These are phyloP conservation scores for Clarias macrocephalus DNA, from an alignment of 2,113 vertebrate genomes.

Conservation along the genomic window DNA sequence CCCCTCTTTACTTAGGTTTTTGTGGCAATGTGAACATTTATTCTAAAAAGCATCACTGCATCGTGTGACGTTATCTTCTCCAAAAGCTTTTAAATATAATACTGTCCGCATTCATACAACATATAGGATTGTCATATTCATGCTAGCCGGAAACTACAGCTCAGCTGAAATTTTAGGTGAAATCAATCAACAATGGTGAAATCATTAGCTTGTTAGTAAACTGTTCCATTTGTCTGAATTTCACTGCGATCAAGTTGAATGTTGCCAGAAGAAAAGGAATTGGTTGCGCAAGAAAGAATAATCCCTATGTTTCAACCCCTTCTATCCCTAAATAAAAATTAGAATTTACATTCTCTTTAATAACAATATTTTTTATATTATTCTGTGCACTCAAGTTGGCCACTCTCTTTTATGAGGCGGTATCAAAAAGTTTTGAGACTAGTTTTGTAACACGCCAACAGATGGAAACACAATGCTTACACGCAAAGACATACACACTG, in stretches of 20 bases:
- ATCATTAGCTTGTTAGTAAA: neutral
- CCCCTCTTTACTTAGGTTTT: neutral
- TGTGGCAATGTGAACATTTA: neutral
- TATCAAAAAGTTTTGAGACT: too few species aligned
- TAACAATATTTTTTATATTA: neutral
- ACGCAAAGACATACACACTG: too few species aligned
- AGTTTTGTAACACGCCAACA: too few species aligned
- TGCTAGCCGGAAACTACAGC: neutral
- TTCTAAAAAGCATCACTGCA: neutral
- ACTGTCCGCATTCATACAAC: neutral
- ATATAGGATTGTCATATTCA: neutral
- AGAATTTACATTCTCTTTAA: neutral
- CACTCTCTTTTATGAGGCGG: neutral
- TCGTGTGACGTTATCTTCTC: neutral
- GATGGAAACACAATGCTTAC: too few species aligned
- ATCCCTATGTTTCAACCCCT: neutral
- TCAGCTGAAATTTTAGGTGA: neutral
- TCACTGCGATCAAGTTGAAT: neutral
- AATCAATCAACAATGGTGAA: neutral
- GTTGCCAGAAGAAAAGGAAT: neutral
- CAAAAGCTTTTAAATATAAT: neutral
- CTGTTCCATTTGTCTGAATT: neutral
- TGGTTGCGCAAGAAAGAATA: neutral
- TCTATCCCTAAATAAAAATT: too few species aligned
- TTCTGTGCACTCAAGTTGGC: neutral